Conservation (phyloP, 2,888 invertebrate species). For the Coleophora flavipennella region DNA sequence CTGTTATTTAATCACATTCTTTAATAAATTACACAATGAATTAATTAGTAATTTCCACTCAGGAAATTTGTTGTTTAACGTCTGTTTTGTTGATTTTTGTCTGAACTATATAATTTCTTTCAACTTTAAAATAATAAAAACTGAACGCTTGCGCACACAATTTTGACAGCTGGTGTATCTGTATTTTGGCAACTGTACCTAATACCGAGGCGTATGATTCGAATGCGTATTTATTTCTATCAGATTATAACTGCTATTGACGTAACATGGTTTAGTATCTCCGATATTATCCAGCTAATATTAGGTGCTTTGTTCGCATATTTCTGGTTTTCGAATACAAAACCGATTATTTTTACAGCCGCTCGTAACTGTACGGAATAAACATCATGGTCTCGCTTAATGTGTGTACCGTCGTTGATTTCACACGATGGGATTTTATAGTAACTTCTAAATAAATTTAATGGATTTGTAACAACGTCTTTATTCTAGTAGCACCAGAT, state of each 20-base stretch:
- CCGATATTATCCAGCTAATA: conserved; percentile 21
- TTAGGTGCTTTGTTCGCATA: conserved; percentile 33
- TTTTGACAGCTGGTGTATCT: conserved; percentile 6
- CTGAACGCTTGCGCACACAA: not conserved
- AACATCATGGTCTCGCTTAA: conserved; percentile 24
- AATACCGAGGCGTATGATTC: conserved; percentile 8
- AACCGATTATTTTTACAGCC: conserved; percentile 34
- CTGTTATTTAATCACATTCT: too few species aligned
- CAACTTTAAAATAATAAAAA: not conserved
- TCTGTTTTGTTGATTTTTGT: too few species aligned
- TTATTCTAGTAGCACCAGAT: not conserved
- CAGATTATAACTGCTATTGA: conserved; percentile 31
- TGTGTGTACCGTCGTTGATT: conserved; percentile 9
- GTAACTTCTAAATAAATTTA: conserved; percentile 8
- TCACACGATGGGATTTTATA: conserved; percentile 20
- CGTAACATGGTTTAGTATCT: conserved; percentile 18
- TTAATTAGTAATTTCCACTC: too few species aligned
- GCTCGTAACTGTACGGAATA: conserved; percentile 24
- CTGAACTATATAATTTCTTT: too few species aligned
- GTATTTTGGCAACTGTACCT: conserved; percentile 5
- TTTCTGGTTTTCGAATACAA: conserved; percentile 27
- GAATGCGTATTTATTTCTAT: conserved; percentile 18
- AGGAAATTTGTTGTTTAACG: too few species aligned
- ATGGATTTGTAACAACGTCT: conserved; percentile 5
- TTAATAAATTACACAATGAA: too few species aligned